Percentiles rank a stretch among this genome's conserved stretches.
These are phyloP conservation scores for Lepidurus apus DNA, from an alignment of 1,140 invertebrate species.

Conservation along the genomic window DNA sequence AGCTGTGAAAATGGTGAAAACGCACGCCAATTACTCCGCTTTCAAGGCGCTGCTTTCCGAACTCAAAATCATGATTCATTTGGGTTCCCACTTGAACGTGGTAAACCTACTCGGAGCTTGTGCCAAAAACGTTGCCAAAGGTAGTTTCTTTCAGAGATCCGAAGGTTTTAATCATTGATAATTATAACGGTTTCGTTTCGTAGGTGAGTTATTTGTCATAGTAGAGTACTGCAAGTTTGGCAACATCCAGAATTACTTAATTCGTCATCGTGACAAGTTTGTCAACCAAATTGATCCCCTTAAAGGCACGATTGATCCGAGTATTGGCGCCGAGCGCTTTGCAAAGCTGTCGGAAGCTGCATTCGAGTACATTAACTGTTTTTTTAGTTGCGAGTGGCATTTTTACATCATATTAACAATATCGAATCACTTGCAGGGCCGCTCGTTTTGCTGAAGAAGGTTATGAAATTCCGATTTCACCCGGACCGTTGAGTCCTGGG, in stretches of 20 bases:
- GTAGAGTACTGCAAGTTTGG: constrained; percentile 51
- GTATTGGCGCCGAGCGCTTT: constrained; percentile 50
- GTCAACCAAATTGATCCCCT: constrained; percentile 42
- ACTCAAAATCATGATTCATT: constrained; percentile 90
- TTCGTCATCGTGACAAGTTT: constrained; percentile 42
- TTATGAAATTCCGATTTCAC: constrained; percentile 24
- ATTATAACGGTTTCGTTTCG: constrained; percentile 5
- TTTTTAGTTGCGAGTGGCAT: background rate
- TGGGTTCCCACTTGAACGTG: constrained; percentile 90
- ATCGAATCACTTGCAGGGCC: background rate
- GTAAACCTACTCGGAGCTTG: constrained; percentile 90
- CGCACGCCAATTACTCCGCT: constrained; percentile 61
- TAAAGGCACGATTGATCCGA: constrained; percentile 61
- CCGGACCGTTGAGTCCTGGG: background rate
- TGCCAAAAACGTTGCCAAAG: constrained; percentile 81
- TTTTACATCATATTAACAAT: too few relatives aligned
- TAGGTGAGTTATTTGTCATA: constrained; percentile 45
- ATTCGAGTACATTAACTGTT: constrained; percentile 23
- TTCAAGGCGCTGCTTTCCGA: constrained; percentile 80
- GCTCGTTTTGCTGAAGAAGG: constrained; percentile 26
- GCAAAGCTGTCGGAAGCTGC: background rate
- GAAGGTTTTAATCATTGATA: background rate
- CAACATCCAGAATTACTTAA: constrained; percentile 48
- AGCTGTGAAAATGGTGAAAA: constrained; percentile 82
- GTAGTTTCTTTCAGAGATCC: constrained; percentile 49